phyloP scores from a whole-genome alignment of 2,888 invertebrate genomes.

The Zygogramma bicolorata region DNA sequence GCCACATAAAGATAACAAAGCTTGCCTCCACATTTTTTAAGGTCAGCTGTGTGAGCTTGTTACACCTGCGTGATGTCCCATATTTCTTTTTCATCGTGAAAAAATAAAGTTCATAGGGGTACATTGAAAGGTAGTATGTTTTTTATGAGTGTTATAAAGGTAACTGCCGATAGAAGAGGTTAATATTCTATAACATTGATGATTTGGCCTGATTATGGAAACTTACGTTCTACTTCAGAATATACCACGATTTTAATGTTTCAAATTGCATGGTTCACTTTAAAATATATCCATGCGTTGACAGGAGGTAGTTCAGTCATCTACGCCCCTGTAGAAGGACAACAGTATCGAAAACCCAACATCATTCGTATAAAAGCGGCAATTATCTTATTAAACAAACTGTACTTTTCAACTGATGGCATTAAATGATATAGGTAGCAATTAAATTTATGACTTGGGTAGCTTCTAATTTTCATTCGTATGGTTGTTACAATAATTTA shows the following conservation, averaged over 20 bases:
- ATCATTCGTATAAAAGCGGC: slow-evolving; percentile 10
- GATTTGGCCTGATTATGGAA: too few species aligned
- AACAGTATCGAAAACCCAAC: slow-evolving; percentile 28
- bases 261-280: neutral
- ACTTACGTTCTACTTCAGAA: too few species aligned
- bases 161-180: too few species aligned
- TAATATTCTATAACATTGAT: too few species aligned
- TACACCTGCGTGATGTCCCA: neutral
- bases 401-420: slow-evolving; percentile 20
- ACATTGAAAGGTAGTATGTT: too few species aligned
- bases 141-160: too few species aligned
- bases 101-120: too few species aligned
- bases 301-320: neutral
- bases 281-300: neutral
- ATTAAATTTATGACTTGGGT: slow-evolving; percentile 51
- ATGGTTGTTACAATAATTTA: slow-evolving; percentile 42
- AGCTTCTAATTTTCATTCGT: slow-evolving; percentile 51
- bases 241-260: neutral
- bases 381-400: slow-evolving; percentile 11
- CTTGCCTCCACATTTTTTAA: neutral
- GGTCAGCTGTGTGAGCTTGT: neutral
- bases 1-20: neutral
- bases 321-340: slow-evolving; percentile 18
- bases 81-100: too few species aligned
- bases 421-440: slow-evolving; percentile 49